A percentile compares a stretch with the other conserved stretches of the same genome.
These are phyloP conservation scores for Bettongia penicillata DNA, from an alignment of 2,113 vertebrate species.

Conservation along the genomic window DNA sequence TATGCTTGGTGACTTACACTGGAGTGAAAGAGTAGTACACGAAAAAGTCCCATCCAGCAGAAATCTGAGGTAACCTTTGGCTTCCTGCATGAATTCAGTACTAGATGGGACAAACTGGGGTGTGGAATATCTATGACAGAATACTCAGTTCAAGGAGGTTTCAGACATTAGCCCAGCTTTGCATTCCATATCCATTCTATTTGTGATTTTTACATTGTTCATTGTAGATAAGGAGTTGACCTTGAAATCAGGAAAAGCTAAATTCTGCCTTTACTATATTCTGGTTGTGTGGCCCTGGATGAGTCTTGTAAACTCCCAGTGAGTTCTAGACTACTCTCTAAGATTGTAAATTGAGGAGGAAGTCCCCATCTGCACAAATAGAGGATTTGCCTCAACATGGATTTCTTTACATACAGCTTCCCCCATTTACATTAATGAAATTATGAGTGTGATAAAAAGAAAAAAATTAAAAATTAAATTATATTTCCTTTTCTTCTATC, in stretches of 20 bases:
- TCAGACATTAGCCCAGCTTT: not conserved
- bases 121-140: not conserved
- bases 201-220: not conserved
- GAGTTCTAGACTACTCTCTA: not conserved
- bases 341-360: not conserved
- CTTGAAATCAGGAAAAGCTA: not conserved
- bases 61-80: slow-evolving; percentile 29
- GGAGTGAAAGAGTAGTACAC: not conserved
- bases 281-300: not conserved
- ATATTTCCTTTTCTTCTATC: not conserved
- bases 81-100: slow-evolving; percentile 29
- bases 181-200: not conserved
- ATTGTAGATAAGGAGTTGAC: not conserved
- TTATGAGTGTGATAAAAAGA: not conserved
- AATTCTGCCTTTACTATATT: not conserved
- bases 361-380: not conserved
- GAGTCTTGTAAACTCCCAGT: not conserved
- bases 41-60: slow-evolving; percentile 1
- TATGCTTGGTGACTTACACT: not conserved
- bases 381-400: not conserved
- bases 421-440: not conserved
- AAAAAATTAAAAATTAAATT: not conserved
- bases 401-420: not conserved
- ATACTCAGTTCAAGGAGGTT: not conserved
- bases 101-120: not conserved